Evolutionary conservation across 1,140 invertebrate species (phyloP).

Genomic region (Brachionus paranguensis): DNA sequence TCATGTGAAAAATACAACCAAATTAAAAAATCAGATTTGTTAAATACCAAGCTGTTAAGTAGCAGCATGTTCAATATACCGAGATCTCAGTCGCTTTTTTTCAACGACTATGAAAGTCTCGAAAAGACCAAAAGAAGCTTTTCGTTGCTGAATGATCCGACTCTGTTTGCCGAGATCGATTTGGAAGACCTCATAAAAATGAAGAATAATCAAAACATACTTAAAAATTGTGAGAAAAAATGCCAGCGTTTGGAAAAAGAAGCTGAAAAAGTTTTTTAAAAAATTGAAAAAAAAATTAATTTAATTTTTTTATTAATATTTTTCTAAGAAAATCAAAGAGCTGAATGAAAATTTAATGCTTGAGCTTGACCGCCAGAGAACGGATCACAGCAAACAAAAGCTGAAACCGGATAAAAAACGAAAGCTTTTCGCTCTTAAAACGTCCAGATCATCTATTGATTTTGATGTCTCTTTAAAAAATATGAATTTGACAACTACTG

Average conservation of each 20-base stretch:
- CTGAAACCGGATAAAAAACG: slow-evolving; percentile 8
- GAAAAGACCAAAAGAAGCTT: neutral
- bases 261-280: slow-evolving; percentile 3
- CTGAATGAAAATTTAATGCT: neutral
- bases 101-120: neutral
- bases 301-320: neutral
- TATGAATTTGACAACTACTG: neutral
- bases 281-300: neutral
- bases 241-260: neutral
- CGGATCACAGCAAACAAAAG: neutral
- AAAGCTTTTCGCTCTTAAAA: neutral
- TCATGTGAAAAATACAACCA: slow-evolving; percentile 17
- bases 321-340: slow-evolving; percentile 33
- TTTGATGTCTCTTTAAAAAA: slow-evolving; percentile 5
- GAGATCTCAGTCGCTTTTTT: slow-evolving; percentile 2
- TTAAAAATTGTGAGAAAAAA: slow-evolving; percentile 14
- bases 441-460: neutral
- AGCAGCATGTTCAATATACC: slow-evolving; percentile 15
- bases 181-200: slow-evolving; percentile 11
- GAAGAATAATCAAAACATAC: neutral
- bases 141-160: neutral
- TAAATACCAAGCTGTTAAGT: neutral
- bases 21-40: neutral
- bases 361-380: neutral
- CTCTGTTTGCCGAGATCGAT: neutral